Evolutionary conservation across 2,888 invertebrate genomes (phyloP).

Genomic region (Brachylomia viminalis): DNA sequence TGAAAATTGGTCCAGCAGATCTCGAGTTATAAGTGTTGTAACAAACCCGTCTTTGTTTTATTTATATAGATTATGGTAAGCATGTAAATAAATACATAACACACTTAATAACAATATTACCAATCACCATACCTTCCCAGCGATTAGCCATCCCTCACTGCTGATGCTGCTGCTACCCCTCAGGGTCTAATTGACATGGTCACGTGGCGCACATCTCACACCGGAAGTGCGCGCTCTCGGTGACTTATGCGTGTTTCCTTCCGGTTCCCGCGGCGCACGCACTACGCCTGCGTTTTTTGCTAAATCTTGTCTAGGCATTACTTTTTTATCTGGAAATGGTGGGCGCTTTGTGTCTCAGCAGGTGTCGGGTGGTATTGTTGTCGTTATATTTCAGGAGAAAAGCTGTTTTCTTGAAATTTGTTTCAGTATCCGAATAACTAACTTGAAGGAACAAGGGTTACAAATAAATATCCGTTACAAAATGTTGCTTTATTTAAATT

Average conservation of each 20-base stretch:
- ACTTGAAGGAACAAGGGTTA: neutral
- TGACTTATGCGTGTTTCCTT: slow-evolving; percentile 85
- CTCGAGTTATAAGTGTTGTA: too few relatives aligned
- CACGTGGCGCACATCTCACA: slow-evolving; percentile 73
- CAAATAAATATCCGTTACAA: neutral
- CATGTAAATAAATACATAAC: neutral
- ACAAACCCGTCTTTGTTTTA: too few relatives aligned
- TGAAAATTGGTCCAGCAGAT: too few relatives aligned
- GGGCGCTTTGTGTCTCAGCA: slow-evolving; percentile 43
- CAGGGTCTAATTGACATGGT: slow-evolving; percentile 74
- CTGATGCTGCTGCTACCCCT: slow-evolving; percentile 44
- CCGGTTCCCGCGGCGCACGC: slow-evolving; percentile 73
- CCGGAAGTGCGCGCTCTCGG: slow-evolving; percentile 77
- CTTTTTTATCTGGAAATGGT: slow-evolving; percentile 47
- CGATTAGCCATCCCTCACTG: slow-evolving; percentile 46
- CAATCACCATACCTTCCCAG: slow-evolving; percentile 19
- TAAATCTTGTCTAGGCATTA: slow-evolving; percentile 53
- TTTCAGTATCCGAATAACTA: neutral
- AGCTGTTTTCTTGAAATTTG: neutral
- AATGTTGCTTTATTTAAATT: neutral
- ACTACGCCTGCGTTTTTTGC: slow-evolving; percentile 48
- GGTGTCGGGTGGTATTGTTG: slow-evolving; percentile 31
- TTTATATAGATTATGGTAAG: too few relatives aligned
- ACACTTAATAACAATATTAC: neutral
- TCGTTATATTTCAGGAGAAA: neutral